Evolutionary conservation across 2,888 invertebrate genomes (phyloP).

Genomic region (Crepidodera aurea): DNA sequence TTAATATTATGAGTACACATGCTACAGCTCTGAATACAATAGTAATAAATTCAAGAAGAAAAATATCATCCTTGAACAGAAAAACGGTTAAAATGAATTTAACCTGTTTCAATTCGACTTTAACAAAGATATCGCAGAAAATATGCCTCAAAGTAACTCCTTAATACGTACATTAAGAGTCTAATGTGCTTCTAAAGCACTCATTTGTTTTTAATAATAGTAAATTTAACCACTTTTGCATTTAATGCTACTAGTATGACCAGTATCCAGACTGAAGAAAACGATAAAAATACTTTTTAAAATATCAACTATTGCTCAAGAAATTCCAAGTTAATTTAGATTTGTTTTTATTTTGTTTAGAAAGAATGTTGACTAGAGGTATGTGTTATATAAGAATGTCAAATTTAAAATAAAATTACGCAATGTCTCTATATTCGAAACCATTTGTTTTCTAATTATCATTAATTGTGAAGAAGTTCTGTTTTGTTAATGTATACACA

Average conservation of each 20-base stretch:
- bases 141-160: background rate
- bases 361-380: background rate
- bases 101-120: background rate
- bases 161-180: constrained; percentile 17
- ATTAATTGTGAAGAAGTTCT: background rate
- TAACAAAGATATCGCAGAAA: background rate
- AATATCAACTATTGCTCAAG: background rate
- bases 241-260: constrained; percentile 13
- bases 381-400: background rate
- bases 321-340: background rate
- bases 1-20: too few relatives aligned
- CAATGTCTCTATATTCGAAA: background rate
- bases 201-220: constrained; percentile 22
- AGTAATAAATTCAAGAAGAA: too few relatives aligned
- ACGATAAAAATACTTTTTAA: constrained; percentile 6
- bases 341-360: background rate
- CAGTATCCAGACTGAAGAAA: background rate
- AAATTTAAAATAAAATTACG: constrained; percentile 3
- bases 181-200: constrained; percentile 14
- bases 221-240: constrained; percentile 12
- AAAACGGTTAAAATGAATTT: too few relatives aligned
- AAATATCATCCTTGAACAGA: too few relatives aligned
- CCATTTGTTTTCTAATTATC: background rate
- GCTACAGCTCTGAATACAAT: too few relatives aligned
- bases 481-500: too few relatives aligned